Evolutionary conservation across 2,888 invertebrate genomes (phyloP).

Genomic region (Micoletzkya japonica): DNA sequence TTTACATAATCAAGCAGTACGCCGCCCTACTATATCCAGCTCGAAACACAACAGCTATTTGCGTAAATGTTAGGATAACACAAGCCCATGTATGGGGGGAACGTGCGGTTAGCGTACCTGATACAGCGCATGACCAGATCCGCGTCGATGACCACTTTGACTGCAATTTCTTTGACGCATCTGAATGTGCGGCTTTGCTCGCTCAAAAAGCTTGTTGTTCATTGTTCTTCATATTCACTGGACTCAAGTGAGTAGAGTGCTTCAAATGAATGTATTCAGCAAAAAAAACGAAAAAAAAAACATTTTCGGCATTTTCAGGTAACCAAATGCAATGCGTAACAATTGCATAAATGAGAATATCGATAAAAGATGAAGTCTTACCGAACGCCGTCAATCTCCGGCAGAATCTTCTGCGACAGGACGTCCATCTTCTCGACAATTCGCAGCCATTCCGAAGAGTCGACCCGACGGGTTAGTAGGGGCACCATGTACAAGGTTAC

Average conservation of each 20-base stretch:
- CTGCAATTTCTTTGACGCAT: conserved; percentile 56
- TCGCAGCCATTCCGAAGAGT: conserved; percentile 21
- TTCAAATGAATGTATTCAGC: not conserved
- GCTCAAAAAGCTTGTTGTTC: no score
- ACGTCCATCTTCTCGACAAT: conserved; percentile 59
- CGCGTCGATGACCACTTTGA: conserved; percentile 45
- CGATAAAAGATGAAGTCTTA: not conserved
- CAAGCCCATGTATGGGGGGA: not conserved
- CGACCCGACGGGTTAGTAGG: conserved; percentile 45
- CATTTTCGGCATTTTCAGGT: no score
- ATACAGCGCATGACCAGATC: conserved; percentile 45
- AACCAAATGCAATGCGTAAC: not conserved
- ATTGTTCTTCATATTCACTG: not conserved
- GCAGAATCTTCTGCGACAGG: conserved; percentile 60
- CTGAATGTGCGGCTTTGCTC: no score
- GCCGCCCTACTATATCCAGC: not conserved
- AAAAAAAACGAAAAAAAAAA: no score
- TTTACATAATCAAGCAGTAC: no score
- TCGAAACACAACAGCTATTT: not conserved
- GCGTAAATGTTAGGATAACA: not conserved
- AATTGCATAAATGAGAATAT: not conserved
- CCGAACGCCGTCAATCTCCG: conserved; percentile 56
- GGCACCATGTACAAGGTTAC: conserved; percentile 56
- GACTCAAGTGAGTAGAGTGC: not conserved
- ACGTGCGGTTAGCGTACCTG: conserved; percentile 29